Base-by-base conservation (phyloP, 2,113 vertebrate genomes). In the Tinamus guttatus region DNA sequence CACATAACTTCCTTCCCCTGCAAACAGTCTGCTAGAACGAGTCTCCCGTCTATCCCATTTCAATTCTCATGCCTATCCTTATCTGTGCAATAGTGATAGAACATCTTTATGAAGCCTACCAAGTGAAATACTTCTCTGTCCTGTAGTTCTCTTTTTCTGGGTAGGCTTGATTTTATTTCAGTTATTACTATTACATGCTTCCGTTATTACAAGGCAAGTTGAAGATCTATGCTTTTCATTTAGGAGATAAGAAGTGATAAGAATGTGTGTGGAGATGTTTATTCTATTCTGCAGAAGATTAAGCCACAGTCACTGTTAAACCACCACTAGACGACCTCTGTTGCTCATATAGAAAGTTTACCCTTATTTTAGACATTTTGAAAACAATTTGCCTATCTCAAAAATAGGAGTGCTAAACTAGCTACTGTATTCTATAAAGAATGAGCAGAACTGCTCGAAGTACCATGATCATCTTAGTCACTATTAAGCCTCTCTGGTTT, bases 141-240 rank as follows among this genome's bases (percentile, higher is more conserved):
- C 34, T 63, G 24, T n/a, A 73, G 11, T n/a, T 30, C 34, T 60
- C 21, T 89, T 17, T 71, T 67, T 71, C 43, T 1, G 0, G 10
- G 62, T 67, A 40, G 20, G 8, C 7, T 81, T 90, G 22, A 11
- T 81, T 81, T 92, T 68, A 63, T 70, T 94, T 86, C 47, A 75
- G 25, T 16, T 67, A 51, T 63, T 85, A 80, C 19, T 67, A 51
- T 63, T 85, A 80, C 36, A 40, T 21, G 40, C 74, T 83, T 70
- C 21, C 28, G 36, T 70, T 43, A 51, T 20, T 51, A 65, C 75
- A 81, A 40, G 21, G 19, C 58, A 81, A 89, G 47, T 1, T 81
- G 21, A 92, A 64, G 25, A 87, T 54, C 5, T n/a, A 15, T 49
- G 17, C 36, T 81, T 69, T 82, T 6, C 28, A 78, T 54, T 86